Conservation (phyloP, 2,888 invertebrate genomes). For the Vannuccia rotundouncinata region DNA sequence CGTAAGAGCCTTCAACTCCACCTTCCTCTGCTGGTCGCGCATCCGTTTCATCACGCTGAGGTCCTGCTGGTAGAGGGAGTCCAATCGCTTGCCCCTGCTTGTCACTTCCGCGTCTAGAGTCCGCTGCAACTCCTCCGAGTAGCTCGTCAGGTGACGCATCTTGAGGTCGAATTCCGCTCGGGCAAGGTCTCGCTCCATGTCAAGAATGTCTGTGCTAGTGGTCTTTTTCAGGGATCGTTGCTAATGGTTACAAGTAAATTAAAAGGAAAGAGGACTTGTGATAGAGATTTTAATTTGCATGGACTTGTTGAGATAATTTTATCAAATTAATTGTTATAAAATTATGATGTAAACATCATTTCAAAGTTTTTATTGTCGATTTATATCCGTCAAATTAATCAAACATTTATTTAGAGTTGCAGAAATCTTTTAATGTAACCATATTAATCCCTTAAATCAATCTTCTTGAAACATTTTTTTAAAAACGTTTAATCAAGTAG, state of each 20-base stretch:
- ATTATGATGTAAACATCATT: background rate
- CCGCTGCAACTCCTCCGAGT: conserved; percentile 16
- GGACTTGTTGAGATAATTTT: too few species aligned
- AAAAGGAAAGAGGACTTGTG: background rate
- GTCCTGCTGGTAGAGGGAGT: conserved; percentile 52
- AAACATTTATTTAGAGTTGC: too few species aligned
- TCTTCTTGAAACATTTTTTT: too few species aligned
- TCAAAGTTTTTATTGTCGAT: too few species aligned
- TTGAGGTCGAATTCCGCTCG: background rate
- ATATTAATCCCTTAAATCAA: too few species aligned
- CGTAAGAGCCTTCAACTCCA: conserved; percentile 77
- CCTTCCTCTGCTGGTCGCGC: conserved; percentile 73
- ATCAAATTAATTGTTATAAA: too few species aligned
- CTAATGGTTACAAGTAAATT: background rate
- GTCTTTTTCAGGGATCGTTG: background rate
- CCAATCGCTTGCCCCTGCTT: conserved; percentile 57
- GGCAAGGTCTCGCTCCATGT: conserved; percentile 1
- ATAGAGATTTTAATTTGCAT: too few species aligned
- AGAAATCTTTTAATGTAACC: too few species aligned
- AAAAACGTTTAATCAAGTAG: too few species aligned
- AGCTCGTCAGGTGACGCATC: background rate
- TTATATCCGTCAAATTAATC: too few species aligned
- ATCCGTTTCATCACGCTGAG: conserved; percentile 63
- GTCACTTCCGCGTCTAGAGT: conserved; percentile 1
- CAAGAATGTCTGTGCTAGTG: background rate